Evolutionary conservation across 2,797 vertebrate genomes (phyloP).

Genomic region (Glossophaga mutica): DNA sequence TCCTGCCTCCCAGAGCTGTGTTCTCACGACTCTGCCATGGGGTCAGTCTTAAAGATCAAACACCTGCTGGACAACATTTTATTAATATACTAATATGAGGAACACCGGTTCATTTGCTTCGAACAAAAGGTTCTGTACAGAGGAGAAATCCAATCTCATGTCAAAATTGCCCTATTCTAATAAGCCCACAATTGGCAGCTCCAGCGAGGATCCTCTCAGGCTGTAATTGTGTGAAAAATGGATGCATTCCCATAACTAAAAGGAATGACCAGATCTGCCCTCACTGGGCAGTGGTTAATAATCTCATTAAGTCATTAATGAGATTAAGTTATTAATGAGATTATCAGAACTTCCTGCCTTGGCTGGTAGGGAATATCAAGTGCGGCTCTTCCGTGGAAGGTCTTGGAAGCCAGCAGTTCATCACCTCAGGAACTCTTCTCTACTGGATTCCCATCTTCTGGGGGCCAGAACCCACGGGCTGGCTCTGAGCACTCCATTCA

Average conservation of each 20-base stretch:
- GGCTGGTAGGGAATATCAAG: background rate
- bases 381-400: background rate
- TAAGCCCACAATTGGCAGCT: slow-evolving; percentile 56
- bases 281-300: slow-evolving; percentile 46
- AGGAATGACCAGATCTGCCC: slow-evolving; percentile 52
- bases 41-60: background rate
- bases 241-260: slow-evolving; percentile 44
- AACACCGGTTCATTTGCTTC: slow-evolving; percentile 61
- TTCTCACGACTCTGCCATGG: background rate
- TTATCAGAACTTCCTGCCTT: slow-evolving; percentile 45
- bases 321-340: slow-evolving; percentile 68
- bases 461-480: background rate
- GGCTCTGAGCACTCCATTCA: background rate
- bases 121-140: slow-evolving; percentile 56
- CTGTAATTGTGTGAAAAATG: slow-evolving; percentile 60
- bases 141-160: slow-evolving; percentile 61
- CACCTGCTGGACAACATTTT: slow-evolving; percentile 1
- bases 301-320: slow-evolving; percentile 66
- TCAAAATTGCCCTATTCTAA: slow-evolving; percentile 62
- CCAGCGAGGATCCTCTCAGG: slow-evolving; percentile 7
- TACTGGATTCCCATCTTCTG: no score
- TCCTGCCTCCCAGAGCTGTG: background rate
- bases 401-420: background rate
- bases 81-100: slow-evolving; percentile 34
- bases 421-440: background rate